Evolutionary conservation across 2,113 vertebrate genomes (phyloP), one percentile per base, ranked within the genome.

Genomic region (Barnardius zonarius): DNA sequence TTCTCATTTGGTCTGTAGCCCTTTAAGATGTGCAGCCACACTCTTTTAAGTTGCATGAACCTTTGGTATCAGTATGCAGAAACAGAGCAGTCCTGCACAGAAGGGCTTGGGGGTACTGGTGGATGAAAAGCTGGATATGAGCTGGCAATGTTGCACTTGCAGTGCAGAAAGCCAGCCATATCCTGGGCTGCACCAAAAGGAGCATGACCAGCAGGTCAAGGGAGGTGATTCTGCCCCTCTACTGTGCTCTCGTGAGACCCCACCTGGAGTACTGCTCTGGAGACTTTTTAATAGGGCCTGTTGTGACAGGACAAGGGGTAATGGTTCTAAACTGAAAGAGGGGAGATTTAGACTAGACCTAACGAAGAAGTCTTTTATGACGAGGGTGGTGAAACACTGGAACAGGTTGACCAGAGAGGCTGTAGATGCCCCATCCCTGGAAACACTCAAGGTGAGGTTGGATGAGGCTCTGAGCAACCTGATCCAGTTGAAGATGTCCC

Each of bases 191-290:
- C 30, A 80, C 14, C 23, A 43, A n/a, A 75, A 76, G 44, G 4
- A 88, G n/a, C 0, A 0, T 48, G n/a, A 17, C 16, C 62, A 75
- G 55, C 25, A 75, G 18, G 25, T 9, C 0, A 0, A 75, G 27
- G 62, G 25, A 69, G 11, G 18, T 7, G 11, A 88, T 61, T 75
- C 37, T 88, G 27, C 15, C 43, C 22, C 48, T 75, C 37, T 25
- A 0, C 54, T 68, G 35, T 11, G 12, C 41, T 73, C 39, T 35
- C 10, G 5, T 27, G 28, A 41, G 48, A 62, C 24, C 7, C 13
- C 16, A n/a, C 13, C 23, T n/a, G 41, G 5, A 49, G 19, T 24
- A 10, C 41, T 74, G 41, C 12, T n/a, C 55, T n/a, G 55, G 31
- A 63, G 15, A 51, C 1, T 4, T 82, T 81, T 72, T 41, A 57